Base-by-base conservation (phyloP, 2,113 vertebrate species). In the Myocastor coypus region DNA sequence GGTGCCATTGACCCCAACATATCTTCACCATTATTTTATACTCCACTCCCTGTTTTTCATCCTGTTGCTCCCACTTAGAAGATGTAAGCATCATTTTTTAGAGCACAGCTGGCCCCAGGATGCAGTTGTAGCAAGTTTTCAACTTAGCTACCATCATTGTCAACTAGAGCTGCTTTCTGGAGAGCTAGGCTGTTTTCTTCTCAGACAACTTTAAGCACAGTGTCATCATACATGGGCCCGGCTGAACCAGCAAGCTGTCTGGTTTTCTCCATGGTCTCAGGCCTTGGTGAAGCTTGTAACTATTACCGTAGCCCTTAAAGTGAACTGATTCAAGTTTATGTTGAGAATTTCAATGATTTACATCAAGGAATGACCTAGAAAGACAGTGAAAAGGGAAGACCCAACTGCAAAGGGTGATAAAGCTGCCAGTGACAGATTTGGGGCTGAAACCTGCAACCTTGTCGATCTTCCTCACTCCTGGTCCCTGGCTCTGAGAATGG, bases 341-440 rank as follows among this genome's bases (percentile, higher is more conserved):
- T 63, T 93, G 93, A 81, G 81, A 81, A 94, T 94, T 87, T 87
- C 66, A 26, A 75, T 50, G 77, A 84, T 63, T 85, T 73, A 85
- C 46, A 83, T 89, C 30, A 82, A 96, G 92, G 64, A 80, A 82
- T 30, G 7, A 2, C 77, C 87, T 81, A 90, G 81, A 84, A 19
- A 92, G 16, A 46, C 92, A 85, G 14, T 94, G 68, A 96, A 91
- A 63, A 93, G 46, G 78, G 66, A 75, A 96, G 84, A 68, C 64
- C 64, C 96, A 96, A 93, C 94, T 95, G 92, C 82, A 77, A 73
- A 96, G 95, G 92, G 87, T 0, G 24, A 66, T 82, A 92, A 78
- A 66, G 84, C 57, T 94, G 89, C 93, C 94, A 94, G 89, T 7
- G 83, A 89, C 64, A 78, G 92, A 46, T 85, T 93, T 96, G 84